Evolutionary conservation across 2,113 vertebrate species (phyloP), one percentile per base, ranked within the genome.

Genomic region (Cisticola juncidis): DNA sequence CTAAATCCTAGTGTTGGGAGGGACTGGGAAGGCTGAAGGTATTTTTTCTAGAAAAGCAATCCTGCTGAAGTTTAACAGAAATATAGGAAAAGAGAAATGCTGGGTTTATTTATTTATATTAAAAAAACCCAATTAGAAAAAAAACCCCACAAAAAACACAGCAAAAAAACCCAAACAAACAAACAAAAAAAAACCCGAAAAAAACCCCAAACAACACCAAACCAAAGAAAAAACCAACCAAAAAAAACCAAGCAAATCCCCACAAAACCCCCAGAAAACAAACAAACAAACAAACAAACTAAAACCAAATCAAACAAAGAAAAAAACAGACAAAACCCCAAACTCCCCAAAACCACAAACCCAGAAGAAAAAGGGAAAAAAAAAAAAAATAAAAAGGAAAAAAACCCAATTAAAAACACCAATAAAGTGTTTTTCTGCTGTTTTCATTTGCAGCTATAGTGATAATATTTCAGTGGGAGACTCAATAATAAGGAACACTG

Each of bases 301-400:
- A 35, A 57, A 9, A 31, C 53, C 22, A 35, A 10, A 16, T 9
- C 33, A 66, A 24, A 29, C 26, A 65, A 40, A 40, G 9, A 47
- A 47, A 38, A 21, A 8, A 14, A 16, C n/a, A 65, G 16, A 14
- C 23, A 40, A 36, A 36, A n/a, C n/a, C n/a, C n/a, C 38, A 25
- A 60, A 58, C 50, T 38, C 38, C 38, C 38, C 38, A 38, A 38
- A 48, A 24, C 1, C 22, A 6, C 13, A 40, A 21, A 51, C 29
- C 2, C 8, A n/a, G 23, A 40, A 40, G 12, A 22, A 62, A 62
- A 26, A 33, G 3, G 22, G 11, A 5, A 11, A n/a, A 20, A 38
- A 9, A n/a, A 11, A 7, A 0, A 2, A 9, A 35, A 2, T 38
- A 31, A 24, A 24, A 8, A 25, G 22, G 44, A 31, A 9, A 35